phyloP scores from a whole-genome alignment of 2,797 vertebrate species.

The Epinephelus malabaricus region DNA sequence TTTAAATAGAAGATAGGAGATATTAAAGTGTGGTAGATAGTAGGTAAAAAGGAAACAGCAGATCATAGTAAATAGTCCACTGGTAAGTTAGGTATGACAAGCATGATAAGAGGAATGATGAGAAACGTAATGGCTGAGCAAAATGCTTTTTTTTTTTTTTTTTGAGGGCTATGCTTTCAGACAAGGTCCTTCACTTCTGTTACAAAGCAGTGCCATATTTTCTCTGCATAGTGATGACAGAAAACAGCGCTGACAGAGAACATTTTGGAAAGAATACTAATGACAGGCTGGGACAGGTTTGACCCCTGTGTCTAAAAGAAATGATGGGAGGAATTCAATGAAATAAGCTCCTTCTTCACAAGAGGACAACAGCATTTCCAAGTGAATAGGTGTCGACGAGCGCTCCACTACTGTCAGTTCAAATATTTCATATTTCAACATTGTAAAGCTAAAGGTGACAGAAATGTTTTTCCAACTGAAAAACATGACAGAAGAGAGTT shows the following conservation, averaged over 20 bases:
- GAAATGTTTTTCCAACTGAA: slow-evolving; percentile 1
- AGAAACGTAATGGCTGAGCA: slow-evolving; percentile 27
- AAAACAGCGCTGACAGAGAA: slow-evolving; percentile 44
- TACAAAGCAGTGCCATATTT: slow-evolving; percentile 28
- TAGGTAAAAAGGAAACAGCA: slow-evolving; percentile 39
- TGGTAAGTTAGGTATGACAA: slow-evolving; percentile 58
- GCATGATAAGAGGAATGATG: slow-evolving; percentile 51
- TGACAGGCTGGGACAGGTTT: slow-evolving; percentile 34
- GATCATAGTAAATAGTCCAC: slow-evolving; percentile 48
- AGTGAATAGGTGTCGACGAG: slow-evolving; percentile 32
- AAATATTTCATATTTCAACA: slow-evolving; percentile 25
- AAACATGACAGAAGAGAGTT: slow-evolving; percentile 32
- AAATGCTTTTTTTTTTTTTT: background rate
- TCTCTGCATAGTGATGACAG: slow-evolving; percentile 14
- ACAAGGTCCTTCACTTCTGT: slow-evolving; percentile 30
- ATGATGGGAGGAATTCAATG: slow-evolving; percentile 28
- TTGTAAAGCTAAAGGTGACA: slow-evolving; percentile 24
- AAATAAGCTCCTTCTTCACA: slow-evolving; percentile 20
- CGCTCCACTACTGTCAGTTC: slow-evolving; percentile 12
- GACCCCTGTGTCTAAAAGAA: slow-evolving; percentile 31
- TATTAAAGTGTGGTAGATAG: slow-evolving; percentile 39
- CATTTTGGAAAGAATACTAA: slow-evolving; percentile 36
- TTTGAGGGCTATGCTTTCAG: slow-evolving; percentile 36
- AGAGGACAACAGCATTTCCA: slow-evolving; percentile 6
- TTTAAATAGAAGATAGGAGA: slow-evolving; percentile 38